phyloP scores from a whole-genome alignment of 2,888 invertebrate species.

The Copidosoma aretas region DNA sequence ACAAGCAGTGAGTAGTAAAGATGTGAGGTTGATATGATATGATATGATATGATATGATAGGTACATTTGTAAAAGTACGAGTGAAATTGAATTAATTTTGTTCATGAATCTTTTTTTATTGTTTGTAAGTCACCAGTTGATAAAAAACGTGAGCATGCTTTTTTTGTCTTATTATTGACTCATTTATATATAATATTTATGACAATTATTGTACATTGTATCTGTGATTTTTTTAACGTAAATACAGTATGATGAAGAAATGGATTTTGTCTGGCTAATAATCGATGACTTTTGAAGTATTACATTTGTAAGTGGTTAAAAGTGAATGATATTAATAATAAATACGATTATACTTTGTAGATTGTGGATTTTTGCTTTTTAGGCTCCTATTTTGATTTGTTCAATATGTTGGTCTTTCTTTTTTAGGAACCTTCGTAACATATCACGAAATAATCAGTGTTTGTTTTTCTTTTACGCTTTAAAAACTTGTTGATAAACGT shows the following conservation, averaged over 20 bases:
- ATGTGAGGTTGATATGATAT: conserved; percentile 4
- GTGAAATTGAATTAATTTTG: background rate
- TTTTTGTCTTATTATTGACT: too few relatives aligned
- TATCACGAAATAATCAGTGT: too few relatives aligned
- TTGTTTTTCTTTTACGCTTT: background rate
- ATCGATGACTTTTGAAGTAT: conserved; percentile 21
- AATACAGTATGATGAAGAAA: conserved; percentile 25
- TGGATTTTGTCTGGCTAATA: conserved; percentile 33
- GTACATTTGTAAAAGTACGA: too few relatives aligned
- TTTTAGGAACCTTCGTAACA: too few relatives aligned
- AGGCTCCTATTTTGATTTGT: too few relatives aligned
- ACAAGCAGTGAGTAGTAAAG: conserved; percentile 20
- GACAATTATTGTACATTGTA: conserved; percentile 46
- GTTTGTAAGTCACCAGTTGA: conserved; percentile 31
- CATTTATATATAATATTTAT: conserved; percentile 48
- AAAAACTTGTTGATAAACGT: background rate
- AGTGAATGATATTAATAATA: background rate
- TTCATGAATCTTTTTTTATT: conserved; percentile 34
- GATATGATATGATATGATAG: background rate
- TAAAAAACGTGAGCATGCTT: conserved; percentile 32
- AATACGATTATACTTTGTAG: too few relatives aligned
- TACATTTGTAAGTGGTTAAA: conserved; percentile 32
- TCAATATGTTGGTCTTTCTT: too few relatives aligned
- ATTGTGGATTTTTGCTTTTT: too few relatives aligned
- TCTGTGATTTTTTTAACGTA: conserved; percentile 50